phyloP scores from a whole-genome alignment of 2,888 invertebrate genomes.

The Monoplex corrugatus region DNA sequence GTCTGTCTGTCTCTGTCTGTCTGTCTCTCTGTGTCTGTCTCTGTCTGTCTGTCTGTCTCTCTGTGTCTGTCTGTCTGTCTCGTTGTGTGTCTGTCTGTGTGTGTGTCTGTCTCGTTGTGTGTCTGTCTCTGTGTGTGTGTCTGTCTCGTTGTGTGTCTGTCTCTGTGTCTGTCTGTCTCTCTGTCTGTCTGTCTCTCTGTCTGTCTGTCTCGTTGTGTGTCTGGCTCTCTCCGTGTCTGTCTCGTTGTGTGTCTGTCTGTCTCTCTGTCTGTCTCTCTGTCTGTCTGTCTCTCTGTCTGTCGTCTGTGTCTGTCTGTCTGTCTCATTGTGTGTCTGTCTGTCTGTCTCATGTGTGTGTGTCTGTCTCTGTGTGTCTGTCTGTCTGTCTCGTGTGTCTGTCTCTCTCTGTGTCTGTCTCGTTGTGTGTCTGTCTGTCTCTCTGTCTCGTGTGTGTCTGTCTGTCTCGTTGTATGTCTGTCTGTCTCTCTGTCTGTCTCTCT shows the following conservation, averaged over 20 bases:
- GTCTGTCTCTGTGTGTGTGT: neutral
- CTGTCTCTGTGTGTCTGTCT: neutral
- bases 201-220: too few species aligned
- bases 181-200: neutral
- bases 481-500: neutral
- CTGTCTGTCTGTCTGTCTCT: slow-evolving; percentile 29
- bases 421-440: neutral
- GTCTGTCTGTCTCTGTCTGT: too few species aligned
- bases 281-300: too few species aligned
- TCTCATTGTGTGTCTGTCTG: slow-evolving; percentile 23
- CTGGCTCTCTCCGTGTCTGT: neutral
- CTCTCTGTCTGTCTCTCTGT: neutral
- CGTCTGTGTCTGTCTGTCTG: neutral
- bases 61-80: neutral
- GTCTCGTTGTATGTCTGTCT: too few species aligned
- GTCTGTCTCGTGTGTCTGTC: neutral
- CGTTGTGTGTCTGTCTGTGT: neutral
- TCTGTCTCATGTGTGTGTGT: neutral
- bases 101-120: neutral
- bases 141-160: neutral
- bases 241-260: too few species aligned
- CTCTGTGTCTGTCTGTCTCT: too few species aligned
- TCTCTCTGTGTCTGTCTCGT: neutral
- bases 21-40: neutral
- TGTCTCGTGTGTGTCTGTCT: too few species aligned